Conservation (phyloP, 2,888 invertebrate species). For the Hyalella azteca region DNA sequence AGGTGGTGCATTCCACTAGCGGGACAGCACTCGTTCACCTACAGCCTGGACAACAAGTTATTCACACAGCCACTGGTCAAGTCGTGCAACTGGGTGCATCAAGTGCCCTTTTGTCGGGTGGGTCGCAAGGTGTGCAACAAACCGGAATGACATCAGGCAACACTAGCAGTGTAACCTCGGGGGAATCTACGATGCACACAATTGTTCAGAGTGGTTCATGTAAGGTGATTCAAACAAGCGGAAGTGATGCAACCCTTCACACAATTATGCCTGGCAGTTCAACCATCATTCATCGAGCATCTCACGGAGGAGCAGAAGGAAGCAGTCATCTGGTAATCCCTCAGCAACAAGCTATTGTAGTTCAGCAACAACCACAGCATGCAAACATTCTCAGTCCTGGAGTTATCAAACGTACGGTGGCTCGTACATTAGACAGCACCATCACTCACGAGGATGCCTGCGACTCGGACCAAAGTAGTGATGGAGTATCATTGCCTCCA, state of each 20-base stretch:
- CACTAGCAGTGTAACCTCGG: neutral
- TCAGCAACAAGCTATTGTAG: neutral
- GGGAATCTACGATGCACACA: conserved; percentile 5
- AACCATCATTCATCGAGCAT: neutral
- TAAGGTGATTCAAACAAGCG: neutral
- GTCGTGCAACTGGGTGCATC: conserved; percentile 10
- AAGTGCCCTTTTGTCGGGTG: neutral
- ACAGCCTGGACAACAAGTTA: conserved; percentile 22
- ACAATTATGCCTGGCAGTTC: neutral
- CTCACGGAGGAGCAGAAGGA: neutral
- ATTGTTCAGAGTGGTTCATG: neutral
- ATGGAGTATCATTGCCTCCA: conserved; percentile 53
- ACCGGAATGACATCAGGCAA: neutral
- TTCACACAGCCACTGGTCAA: conserved; percentile 15
- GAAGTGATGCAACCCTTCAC: conserved; percentile 12
- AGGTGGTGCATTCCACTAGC: conserved; percentile 18
- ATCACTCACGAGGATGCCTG: conserved; percentile 35
- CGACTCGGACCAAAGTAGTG: conserved; percentile 49
- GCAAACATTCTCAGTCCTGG: neutral
- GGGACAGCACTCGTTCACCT: neutral
- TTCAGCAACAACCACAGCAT: neutral
- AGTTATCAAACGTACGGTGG: conserved; percentile 3
- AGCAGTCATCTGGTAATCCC: neutral
- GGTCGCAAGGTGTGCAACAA: neutral
- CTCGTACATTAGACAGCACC: neutral